Conservation (phyloP, 2,113 vertebrate species). For the Colossoma macropomum region DNA sequence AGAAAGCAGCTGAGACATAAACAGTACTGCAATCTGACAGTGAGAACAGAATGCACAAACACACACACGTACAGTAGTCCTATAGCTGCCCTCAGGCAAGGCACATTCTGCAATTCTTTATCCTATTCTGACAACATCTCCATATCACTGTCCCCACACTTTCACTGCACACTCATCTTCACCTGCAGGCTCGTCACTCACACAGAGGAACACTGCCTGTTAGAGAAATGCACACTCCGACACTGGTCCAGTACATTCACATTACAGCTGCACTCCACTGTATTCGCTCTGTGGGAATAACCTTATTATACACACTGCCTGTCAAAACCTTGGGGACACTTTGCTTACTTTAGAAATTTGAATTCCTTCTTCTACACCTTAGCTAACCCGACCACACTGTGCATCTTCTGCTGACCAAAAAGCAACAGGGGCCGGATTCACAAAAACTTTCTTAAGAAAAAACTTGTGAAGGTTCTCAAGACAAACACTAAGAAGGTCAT, state of each 20-base stretch:
- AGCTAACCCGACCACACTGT: neutral
- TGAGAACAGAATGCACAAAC: neutral
- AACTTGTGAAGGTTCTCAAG: too few relatives aligned
- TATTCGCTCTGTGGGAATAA: neutral
- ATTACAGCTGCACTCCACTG: constrained; percentile 24
- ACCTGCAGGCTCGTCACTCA: constrained; percentile 6
- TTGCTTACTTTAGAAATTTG: neutral
- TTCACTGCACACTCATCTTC: constrained; percentile 23
- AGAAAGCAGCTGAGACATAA: constrained; percentile 19
- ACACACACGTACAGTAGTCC: constrained; percentile 28
- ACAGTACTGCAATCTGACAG: constrained; percentile 40
- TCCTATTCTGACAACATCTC: constrained; percentile 34
- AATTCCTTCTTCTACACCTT: neutral
- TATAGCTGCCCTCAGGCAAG: constrained; percentile 44
- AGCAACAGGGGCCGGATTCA: too few relatives aligned
- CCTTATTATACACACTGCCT: neutral
- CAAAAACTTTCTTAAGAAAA: too few relatives aligned
- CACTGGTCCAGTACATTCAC: constrained; percentile 20
- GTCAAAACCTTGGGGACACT: neutral
- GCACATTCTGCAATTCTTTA: constrained; percentile 33
- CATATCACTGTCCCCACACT: neutral
- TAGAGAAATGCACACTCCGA: neutral
- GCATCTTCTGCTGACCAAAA: too few relatives aligned
- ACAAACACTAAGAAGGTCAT: too few relatives aligned
- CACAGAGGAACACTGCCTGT: constrained; percentile 22